Conservation (phyloP, 2,888 invertebrate genomes). For the Cephonodes hylas region DNA sequence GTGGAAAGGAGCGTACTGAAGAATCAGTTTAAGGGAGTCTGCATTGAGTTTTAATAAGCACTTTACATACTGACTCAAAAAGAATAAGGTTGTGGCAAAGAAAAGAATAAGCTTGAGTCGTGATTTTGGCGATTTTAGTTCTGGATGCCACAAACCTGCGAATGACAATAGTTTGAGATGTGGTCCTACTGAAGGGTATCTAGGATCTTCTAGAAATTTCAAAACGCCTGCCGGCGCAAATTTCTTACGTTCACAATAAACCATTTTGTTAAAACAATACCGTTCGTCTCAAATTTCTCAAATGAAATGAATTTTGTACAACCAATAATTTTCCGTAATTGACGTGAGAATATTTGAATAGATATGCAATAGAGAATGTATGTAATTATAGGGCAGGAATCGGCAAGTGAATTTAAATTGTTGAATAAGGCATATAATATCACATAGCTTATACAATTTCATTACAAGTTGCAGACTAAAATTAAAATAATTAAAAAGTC, state of each 20-base stretch:
- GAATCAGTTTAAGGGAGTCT: slow-evolving; percentile 43
- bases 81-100: slow-evolving; percentile 44
- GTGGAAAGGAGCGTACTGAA: slow-evolving; percentile 60
- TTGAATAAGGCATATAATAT: not conserved
- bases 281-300: not conserved
- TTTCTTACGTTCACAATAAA: too few relatives aligned
- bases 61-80: slow-evolving; percentile 54
- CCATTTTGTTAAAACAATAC: not conserved
- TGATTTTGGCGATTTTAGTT: slow-evolving; percentile 26
- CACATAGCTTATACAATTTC: not conserved
- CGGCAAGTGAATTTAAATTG: slow-evolving; percentile 38
- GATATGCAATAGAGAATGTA: slow-evolving; percentile 44
- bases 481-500: not conserved
- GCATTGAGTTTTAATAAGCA: slow-evolving; percentile 38
- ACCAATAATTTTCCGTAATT: slow-evolving; percentile 26
- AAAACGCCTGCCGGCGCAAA: slow-evolving; percentile 18
- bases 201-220: slow-evolving; percentile 41
- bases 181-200: slow-evolving; percentile 53
- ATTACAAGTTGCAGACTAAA: not conserved
- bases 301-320: not conserved
- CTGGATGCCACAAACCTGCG: slow-evolving; percentile 51
- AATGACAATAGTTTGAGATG: slow-evolving; percentile 43
- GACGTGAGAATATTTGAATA: slow-evolving; percentile 37
- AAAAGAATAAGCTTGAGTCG: slow-evolving; percentile 43
- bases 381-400: slow-evolving; percentile 44